A percentile compares a stretch with the other conserved stretches of the same genome.
Evolutionary conservation across 2,113 vertebrate species (phyloP).

Genomic region (Elachura formosa): DNA sequence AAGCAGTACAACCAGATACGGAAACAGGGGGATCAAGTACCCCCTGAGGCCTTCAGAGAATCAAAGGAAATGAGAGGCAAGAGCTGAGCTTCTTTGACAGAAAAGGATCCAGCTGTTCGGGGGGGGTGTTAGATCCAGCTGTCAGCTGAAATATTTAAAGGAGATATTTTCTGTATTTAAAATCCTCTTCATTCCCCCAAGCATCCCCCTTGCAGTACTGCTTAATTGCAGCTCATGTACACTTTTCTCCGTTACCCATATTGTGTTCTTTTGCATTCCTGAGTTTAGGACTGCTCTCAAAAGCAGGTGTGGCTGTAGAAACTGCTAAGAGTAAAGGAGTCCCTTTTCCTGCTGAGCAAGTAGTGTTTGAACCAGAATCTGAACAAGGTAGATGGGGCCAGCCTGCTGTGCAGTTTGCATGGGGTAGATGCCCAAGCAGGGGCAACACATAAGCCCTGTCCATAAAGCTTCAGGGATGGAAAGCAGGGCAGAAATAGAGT

Average conservation of each 20-base stretch:
- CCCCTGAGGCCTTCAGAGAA: not conserved
- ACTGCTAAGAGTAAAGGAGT: not conserved
- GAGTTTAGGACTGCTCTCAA: not conserved
- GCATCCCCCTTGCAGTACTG: not conserved
- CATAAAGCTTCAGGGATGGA: not conserved
- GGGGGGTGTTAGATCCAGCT: slow-evolving; percentile 18
- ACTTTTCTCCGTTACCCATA: not conserved
- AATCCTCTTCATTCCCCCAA: not conserved
- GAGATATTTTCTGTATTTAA: not conserved
- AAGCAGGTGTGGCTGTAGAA: not conserved
- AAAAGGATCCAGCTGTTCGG: slow-evolving; percentile 20
- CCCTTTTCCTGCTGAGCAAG: not conserved
- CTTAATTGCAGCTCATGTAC: not conserved
- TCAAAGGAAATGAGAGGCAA: not conserved
- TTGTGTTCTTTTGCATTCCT: not conserved
- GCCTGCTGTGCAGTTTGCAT: not conserved
- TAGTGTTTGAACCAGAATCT: not conserved
- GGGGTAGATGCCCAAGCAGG: not conserved
- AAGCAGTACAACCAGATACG: not conserved
- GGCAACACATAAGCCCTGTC: not conserved
- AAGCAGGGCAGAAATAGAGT: not conserved
- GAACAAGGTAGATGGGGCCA: not conserved
- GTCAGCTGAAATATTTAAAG: slow-evolving; percentile 47
- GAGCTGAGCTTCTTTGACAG: not conserved
- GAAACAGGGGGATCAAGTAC: not conserved